Conservation (phyloP, 2,113 vertebrate species). For the Oenanthe oenanthe region DNA sequence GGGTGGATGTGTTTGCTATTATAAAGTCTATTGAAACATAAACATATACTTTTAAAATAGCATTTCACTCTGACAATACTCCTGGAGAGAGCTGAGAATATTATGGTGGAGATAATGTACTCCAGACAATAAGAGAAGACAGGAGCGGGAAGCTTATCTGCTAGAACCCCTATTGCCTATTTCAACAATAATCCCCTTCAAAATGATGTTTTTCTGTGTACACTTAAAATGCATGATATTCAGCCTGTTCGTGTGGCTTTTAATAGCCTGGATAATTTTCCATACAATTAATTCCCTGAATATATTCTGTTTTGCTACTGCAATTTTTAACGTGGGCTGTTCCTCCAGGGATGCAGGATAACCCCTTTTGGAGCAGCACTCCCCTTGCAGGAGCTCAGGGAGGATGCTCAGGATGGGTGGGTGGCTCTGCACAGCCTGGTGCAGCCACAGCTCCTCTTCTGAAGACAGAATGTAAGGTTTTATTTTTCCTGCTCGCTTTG, state of each 20-base stretch:
- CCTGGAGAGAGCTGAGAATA: conserved; percentile 65
- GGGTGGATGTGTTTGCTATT: conserved; percentile 56
- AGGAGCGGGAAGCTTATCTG: conserved; percentile 66
- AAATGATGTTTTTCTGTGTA: conserved; percentile 67
- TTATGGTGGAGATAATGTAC: conserved; percentile 66
- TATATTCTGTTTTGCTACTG: conserved; percentile 31
- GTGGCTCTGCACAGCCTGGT: neutral
- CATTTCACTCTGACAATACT: conserved; percentile 65
- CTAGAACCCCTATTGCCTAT: conserved; percentile 71
- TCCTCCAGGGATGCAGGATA: neutral
- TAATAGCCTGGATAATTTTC: conserved; percentile 72
- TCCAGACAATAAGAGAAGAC: conserved; percentile 72
- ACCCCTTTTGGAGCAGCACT: neutral
- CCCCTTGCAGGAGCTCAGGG: neutral
- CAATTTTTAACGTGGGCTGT: neutral
- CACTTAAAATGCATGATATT: conserved; percentile 60
- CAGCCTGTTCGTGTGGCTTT: conserved; percentile 48
- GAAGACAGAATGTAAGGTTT: neutral
- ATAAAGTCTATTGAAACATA: conserved; percentile 64
- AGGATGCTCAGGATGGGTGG: neutral
- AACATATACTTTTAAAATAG: conserved; percentile 71
- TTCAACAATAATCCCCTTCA: conserved; percentile 75
- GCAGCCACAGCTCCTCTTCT: neutral
- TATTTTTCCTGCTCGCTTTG: neutral
- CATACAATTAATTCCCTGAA: conserved; percentile 66